These are phyloP conservation scores for Tanytarsus gracilentus DNA, from an alignment of 2,888 invertebrate species.

Conservation along the genomic window DNA sequence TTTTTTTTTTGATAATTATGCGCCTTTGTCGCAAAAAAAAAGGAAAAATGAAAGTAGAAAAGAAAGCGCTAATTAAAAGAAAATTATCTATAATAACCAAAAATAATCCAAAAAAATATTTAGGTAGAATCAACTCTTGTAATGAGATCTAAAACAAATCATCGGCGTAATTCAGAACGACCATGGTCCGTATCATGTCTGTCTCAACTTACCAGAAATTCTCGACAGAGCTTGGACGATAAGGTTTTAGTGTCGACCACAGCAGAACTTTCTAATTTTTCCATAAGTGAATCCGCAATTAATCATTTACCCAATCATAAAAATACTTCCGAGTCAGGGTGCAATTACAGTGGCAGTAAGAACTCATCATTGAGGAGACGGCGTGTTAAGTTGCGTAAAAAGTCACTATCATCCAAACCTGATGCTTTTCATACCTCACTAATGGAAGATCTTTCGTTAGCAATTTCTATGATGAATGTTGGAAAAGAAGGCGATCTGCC, in stretches of 20 bases:
- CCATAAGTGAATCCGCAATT: constrained; percentile 82
- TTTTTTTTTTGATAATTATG: constrained; percentile 51
- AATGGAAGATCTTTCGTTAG: constrained; percentile 50
- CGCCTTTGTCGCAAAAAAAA: too few species aligned
- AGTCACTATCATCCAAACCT: constrained; percentile 45
- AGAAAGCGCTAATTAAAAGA: too few species aligned
- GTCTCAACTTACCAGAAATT: constrained; percentile 56
- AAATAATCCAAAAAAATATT: too few species aligned
- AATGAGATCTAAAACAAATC: constrained; percentile 50
- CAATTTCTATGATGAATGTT: constrained; percentile 44
- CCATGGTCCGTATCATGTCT: constrained; percentile 87
- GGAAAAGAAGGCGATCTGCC: constrained; percentile 32
- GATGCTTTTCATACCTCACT: constrained; percentile 61
- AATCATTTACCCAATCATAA: constrained; percentile 49
- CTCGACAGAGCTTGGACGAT: constrained; percentile 34
- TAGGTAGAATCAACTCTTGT: too few species aligned
- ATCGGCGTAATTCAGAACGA: constrained; percentile 46
- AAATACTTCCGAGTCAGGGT: constrained; percentile 25
- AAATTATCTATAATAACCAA: too few species aligned
- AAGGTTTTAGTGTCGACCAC: constrained; percentile 46
- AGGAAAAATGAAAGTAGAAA: too few species aligned
- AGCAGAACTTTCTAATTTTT: constrained; percentile 56
- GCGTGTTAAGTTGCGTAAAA: constrained; percentile 40
- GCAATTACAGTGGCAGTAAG: constrained; percentile 37
- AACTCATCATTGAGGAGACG: constrained; percentile 42